phyloP scores from a whole-genome alignment of 2,888 invertebrate genomes.

The Rambutsinella grinnellia region DNA sequence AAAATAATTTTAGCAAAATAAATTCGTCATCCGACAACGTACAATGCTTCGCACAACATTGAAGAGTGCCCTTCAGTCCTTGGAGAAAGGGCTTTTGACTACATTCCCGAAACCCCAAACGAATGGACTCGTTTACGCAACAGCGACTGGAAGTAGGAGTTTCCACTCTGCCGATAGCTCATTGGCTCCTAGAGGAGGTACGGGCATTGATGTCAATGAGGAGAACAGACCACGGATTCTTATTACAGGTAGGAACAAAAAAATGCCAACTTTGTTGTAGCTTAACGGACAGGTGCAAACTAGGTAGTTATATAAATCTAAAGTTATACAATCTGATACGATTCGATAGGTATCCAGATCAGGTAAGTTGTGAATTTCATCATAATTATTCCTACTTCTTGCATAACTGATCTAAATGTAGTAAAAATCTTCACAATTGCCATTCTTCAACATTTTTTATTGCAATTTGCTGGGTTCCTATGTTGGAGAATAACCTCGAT shows the following conservation, averaged over 20 bases:
- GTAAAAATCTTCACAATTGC: too few relatives aligned
- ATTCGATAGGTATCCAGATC: background rate
- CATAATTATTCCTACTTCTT: too few relatives aligned
- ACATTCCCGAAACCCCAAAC: constrained; percentile 10
- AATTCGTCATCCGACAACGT: too few relatives aligned
- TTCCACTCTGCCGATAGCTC: constrained; percentile 42
- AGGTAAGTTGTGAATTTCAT: background rate
- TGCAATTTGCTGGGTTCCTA: too few relatives aligned
- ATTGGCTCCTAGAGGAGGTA: constrained; percentile 47
- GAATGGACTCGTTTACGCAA: constrained; percentile 4
- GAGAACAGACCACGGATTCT: constrained; percentile 62
- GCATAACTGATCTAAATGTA: too few relatives aligned
- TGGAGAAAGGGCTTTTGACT: constrained; percentile 26
- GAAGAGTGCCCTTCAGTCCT: constrained; percentile 20
- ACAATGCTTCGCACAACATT: constrained; percentile 36
- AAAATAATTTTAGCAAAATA: too few relatives aligned
- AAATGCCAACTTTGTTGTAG: too few relatives aligned
- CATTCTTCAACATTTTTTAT: too few relatives aligned
- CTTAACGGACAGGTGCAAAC: too few relatives aligned
- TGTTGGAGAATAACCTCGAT: too few relatives aligned
- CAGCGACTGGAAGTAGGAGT: constrained; percentile 30
- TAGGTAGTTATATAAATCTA: too few relatives aligned
- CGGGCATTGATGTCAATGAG: constrained; percentile 31
- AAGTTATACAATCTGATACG: background rate
- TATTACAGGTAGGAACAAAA: constrained; percentile 60